Conservation (phyloP, 2,113 vertebrate genomes). For the Eretmochelys imbricata region DNA sequence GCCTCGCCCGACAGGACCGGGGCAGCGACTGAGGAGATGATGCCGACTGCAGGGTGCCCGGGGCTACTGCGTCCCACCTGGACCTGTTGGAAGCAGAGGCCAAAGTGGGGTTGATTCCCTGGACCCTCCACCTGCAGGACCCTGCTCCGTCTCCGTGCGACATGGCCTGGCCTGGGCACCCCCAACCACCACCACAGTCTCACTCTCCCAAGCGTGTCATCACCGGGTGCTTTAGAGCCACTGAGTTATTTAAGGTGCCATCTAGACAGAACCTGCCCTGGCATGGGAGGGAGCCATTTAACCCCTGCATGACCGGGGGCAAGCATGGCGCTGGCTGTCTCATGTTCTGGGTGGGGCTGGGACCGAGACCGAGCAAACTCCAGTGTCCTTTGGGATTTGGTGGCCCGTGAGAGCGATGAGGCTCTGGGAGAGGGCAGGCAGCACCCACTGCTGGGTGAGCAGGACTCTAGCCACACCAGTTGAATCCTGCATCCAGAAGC, state of each 20-base stretch:
- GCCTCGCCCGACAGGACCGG: too few species aligned
- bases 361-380: neutral
- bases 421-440: neutral
- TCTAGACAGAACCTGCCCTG: neutral
- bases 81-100: neutral
- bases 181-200: too few species aligned
- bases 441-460: neutral
- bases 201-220: rapidly evolving
- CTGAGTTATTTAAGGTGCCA: neutral
- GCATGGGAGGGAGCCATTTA: neutral
- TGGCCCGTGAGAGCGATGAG: too few species aligned
- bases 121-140: neutral
- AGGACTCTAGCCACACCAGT: neutral
- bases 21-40: neutral
- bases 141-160: neutral
- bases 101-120: neutral
- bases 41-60: too few species aligned
- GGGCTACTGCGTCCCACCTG: neutral
- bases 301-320: neutral
- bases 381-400: too few species aligned
- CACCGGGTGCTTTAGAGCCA: too few species aligned
- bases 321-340: neutral
- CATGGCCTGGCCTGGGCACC: neutral
- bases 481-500: neutral
- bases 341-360: neutral